Percentiles rank a stretch among this genome's conserved stretches.
These are phyloP conservation scores for Grammomys dolichurus DNA, from an alignment of 2,113 vertebrate genomes.

Conservation along the genomic window DNA sequence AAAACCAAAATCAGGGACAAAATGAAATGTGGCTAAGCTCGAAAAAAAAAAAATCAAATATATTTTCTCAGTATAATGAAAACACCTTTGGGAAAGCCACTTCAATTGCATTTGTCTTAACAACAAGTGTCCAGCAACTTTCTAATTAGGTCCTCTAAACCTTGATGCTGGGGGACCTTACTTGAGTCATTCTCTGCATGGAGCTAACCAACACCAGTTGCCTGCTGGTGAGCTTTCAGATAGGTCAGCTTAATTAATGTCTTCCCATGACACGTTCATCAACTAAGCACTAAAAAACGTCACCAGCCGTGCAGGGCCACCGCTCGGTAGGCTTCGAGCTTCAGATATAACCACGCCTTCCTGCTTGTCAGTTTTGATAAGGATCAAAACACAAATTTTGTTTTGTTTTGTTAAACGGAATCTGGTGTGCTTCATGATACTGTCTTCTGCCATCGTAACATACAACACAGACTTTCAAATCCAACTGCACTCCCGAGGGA, in stretches of 20 bases:
- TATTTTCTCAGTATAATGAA: constrained; percentile 24
- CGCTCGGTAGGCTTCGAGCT: background rate
- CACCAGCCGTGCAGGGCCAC: background rate
- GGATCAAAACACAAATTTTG: background rate
- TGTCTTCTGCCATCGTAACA: background rate
- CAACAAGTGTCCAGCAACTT: background rate
- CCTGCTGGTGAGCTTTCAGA: background rate
- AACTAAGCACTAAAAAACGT: background rate
- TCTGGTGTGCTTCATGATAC: background rate
- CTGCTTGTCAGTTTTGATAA: constrained; percentile 19
- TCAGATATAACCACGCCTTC: background rate
- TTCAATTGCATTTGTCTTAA: background rate
- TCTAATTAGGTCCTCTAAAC: background rate
- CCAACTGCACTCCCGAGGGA: background rate
- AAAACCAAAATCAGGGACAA: background rate
- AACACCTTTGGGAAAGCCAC: background rate
- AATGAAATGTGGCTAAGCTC: constrained; percentile 45
- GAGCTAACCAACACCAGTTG: background rate
- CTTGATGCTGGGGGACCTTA: background rate
- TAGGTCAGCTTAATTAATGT: background rate
- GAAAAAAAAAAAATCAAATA: background rate
- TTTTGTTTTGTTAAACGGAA: background rate
- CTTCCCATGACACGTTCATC: background rate
- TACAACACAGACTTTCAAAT: background rate
- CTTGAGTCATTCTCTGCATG: background rate